phyloP scores from a whole-genome alignment of 2,113 vertebrate species.

The Chaetorhynchus papuensis region DNA sequence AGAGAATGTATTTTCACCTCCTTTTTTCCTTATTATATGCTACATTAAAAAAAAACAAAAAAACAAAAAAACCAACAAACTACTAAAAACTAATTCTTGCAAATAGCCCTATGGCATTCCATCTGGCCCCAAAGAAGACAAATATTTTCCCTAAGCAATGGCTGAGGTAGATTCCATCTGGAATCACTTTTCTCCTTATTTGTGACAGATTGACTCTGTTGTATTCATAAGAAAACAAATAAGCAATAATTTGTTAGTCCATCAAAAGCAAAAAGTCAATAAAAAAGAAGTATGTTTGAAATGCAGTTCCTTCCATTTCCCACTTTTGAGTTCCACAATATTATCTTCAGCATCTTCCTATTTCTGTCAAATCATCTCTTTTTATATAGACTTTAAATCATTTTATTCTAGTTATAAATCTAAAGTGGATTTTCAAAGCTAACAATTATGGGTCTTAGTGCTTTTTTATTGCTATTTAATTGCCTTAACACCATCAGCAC shows the following conservation, averaged over 20 bases:
- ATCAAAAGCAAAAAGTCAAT: background rate
- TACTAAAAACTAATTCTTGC: background rate
- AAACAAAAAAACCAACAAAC: too few species aligned
- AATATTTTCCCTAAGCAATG: background rate
- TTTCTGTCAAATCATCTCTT: background rate
- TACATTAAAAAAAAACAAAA: background rate
- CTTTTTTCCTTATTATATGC: background rate
- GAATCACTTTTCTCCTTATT: background rate
- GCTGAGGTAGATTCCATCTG: background rate
- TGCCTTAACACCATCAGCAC: background rate
- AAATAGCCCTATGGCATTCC: background rate
- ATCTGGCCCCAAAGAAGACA: background rate
- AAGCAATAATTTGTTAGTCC: background rate
- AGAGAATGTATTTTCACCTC: background rate
- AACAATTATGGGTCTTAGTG: background rate
- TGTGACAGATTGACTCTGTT: background rate
- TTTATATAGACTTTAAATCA: background rate
- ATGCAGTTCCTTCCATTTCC: background rate
- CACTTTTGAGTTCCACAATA: background rate
- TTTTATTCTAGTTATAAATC: background rate
- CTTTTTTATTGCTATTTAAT: constrained; percentile 23
- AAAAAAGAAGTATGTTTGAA: background rate
- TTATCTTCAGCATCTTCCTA: background rate
- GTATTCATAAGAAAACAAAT: background rate
- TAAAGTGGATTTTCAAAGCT: background rate